These are phyloP conservation scores for Mamestra brassicae DNA, from an alignment of 2,888 invertebrate species.

Conservation along the genomic window DNA sequence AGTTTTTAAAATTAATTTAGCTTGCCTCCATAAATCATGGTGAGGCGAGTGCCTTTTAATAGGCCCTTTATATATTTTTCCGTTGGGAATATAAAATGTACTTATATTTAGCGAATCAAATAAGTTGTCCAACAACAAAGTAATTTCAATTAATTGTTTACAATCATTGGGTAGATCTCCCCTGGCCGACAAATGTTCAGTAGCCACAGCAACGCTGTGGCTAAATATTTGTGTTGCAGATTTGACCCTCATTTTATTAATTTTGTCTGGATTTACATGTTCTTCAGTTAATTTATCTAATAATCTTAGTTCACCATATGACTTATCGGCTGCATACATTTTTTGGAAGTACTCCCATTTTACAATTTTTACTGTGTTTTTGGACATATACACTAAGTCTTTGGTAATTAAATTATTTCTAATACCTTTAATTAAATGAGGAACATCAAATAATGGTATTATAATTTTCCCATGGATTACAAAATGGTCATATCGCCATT, in stretches of 20 bases:
- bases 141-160: not conserved
- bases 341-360: slow-evolving; percentile 66
- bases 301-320: slow-evolving; percentile 56
- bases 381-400: slow-evolving; percentile 51
- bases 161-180: slow-evolving; percentile 16
- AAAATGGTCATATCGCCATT: not conserved
- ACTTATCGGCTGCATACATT: slow-evolving; percentile 55
- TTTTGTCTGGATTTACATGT: slow-evolving; percentile 27
- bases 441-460: slow-evolving; percentile 63
- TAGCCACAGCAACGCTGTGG: slow-evolving; percentile 64
- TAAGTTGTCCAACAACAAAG: not conserved
- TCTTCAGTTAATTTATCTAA: slow-evolving; percentile 64
- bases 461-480: not conserved
- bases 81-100: not conserved
- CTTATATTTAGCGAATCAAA: not conserved
- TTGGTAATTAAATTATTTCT: slow-evolving; percentile 45
- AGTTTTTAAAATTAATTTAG: no score
- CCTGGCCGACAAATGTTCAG: slow-evolving; percentile 48
- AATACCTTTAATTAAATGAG: slow-evolving; percentile 60
- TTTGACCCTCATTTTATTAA: slow-evolving; percentile 67
- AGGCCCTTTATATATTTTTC: slow-evolving; percentile 5
- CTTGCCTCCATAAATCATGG: not conserved
- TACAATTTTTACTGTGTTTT: slow-evolving; percentile 52
- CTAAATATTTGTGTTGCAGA: slow-evolving; percentile 68
- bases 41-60: not conserved